These are phyloP conservation scores for Tribolium castaneum DNA, from an alignment of 1,140 invertebrate species.

Conservation along the genomic window DNA sequence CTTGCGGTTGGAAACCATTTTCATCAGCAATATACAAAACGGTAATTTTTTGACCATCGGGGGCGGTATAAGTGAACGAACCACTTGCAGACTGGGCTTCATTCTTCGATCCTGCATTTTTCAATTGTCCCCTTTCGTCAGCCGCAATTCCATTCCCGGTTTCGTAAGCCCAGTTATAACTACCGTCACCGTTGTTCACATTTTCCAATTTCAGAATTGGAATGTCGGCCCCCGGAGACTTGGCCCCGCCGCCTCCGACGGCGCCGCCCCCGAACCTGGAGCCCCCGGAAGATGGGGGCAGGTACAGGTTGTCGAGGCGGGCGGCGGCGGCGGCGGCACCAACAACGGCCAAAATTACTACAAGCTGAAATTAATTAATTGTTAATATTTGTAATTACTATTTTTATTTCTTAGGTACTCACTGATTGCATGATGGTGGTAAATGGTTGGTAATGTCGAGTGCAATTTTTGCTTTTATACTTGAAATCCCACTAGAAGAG, in stretches of 20 bases:
- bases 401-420: neutral
- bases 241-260: slow-evolving; percentile 1
- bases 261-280: neutral
- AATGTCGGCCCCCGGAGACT: slow-evolving; percentile 56
- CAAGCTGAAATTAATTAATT: slow-evolving; percentile 28
- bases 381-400: neutral
- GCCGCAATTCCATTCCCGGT: slow-evolving; percentile 71
- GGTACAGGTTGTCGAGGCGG: slow-evolving; percentile 70
- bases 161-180: slow-evolving; percentile 68
- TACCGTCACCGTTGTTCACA: slow-evolving; percentile 62
- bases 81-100: slow-evolving; percentile 54
- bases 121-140: slow-evolving; percentile 59
- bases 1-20: slow-evolving; percentile 72
- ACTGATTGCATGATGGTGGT: slow-evolving; percentile 11
- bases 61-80: slow-evolving; percentile 60
- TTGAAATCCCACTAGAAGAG: slow-evolving; percentile 14
- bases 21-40: slow-evolving; percentile 71
- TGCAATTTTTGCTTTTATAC: slow-evolving; percentile 14
- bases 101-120: neutral
- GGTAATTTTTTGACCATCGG: slow-evolving; percentile 59
- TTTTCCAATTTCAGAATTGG: slow-evolving; percentile 61
- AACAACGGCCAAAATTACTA: slow-evolving; percentile 43
- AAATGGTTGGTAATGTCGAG: neutral
- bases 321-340: slow-evolving; percentile 43
- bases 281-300: slow-evolving; percentile 64